Evolutionary conservation across 1,140 invertebrate genomes (phyloP), one percentile per base, ranked within the genome.

Genomic region (Drosophila nigrodunni): DNA sequence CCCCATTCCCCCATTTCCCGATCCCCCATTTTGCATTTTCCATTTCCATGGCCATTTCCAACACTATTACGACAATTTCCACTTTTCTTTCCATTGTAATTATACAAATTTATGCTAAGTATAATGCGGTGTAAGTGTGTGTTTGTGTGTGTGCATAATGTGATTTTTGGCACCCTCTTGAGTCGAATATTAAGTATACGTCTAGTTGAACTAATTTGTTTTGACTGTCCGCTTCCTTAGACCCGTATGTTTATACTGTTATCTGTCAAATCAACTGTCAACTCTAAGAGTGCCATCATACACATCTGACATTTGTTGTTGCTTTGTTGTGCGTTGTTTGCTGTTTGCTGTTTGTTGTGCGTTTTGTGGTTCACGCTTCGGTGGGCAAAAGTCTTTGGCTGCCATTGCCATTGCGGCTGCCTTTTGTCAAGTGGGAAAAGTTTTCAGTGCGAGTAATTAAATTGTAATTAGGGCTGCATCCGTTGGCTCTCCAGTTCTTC

Each of bases 401-500:
- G 78, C 78, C 75, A 81, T 81, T 78, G 76, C 75, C 75, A 81
- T 81, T 78, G 76, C 75, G 64, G 78, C 78, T 64, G 82, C 75
- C 82, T 81, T 87, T 87, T 87, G 83, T 83, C 80, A 88, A 87
- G 83, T 87, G 85, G 85, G 85, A 89, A 89, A 88, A 86, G 72
- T 83, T 88, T 90, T 74, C 50, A 65, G 61, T 65, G 37, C 61
- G 57, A 82, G 87, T 90, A 90, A 91, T 90, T 90, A 90, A 88
- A 90, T 90, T 90, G 87, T 91, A 90, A 90, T 90, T 90, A 90
- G 83, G 87, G 88, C 90, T 90, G 87, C 87, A 90, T 87, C 83
- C 77, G 79, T 67, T 46, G 37, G 15, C 18, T 30, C 61, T 15
- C 15, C 52, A 37, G 30, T 15, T 49, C 46, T 50, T 54, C 64